Conservation (phyloP, 2,888 invertebrate species). For the Scelioninae gen. 1 region DNA sequence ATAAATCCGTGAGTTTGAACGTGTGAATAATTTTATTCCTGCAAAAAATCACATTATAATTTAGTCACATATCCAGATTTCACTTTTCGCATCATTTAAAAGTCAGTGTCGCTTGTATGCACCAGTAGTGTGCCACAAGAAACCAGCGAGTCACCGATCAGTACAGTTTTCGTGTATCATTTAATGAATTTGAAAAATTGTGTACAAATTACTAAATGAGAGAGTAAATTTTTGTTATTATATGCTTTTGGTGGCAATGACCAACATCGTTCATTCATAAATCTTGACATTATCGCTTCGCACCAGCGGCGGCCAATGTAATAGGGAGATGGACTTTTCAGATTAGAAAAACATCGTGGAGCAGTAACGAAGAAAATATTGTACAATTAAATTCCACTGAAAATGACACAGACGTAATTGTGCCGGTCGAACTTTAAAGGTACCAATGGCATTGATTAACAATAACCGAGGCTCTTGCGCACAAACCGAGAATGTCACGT, state of each 20-base stretch:
- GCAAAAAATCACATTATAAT: conserved; percentile 1
- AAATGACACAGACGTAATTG: conserved; percentile 78
- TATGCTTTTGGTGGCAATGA: conserved; percentile 46
- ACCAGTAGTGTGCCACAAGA: conserved; percentile 21
- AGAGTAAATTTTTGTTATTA: too few species aligned
- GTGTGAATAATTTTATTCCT: conserved; percentile 36
- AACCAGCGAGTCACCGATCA: conserved; percentile 10
- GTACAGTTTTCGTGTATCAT: conserved; percentile 16
- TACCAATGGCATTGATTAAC: conserved; percentile 71
- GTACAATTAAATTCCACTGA: conserved; percentile 81
- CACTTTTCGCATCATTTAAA: neutral
- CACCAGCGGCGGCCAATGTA: conserved; percentile 60
- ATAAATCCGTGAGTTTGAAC: too few species aligned
- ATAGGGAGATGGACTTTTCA: conserved; percentile 76
- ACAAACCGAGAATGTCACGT: too few species aligned
- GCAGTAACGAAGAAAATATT: conserved; percentile 80
- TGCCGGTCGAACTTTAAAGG: conserved; percentile 78
- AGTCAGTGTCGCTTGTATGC: conserved; percentile 49
- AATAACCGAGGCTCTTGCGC: too few species aligned
- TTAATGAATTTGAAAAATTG: neutral
- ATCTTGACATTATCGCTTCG: conserved; percentile 30
- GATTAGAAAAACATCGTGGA: conserved; percentile 79
- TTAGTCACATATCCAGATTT: conserved; percentile 9
- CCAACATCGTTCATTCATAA: conserved; percentile 54
- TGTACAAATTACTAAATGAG: too few species aligned